Conservation (phyloP, 2,113 vertebrate genomes). For the Tetraodon nigroviridis region DNA sequence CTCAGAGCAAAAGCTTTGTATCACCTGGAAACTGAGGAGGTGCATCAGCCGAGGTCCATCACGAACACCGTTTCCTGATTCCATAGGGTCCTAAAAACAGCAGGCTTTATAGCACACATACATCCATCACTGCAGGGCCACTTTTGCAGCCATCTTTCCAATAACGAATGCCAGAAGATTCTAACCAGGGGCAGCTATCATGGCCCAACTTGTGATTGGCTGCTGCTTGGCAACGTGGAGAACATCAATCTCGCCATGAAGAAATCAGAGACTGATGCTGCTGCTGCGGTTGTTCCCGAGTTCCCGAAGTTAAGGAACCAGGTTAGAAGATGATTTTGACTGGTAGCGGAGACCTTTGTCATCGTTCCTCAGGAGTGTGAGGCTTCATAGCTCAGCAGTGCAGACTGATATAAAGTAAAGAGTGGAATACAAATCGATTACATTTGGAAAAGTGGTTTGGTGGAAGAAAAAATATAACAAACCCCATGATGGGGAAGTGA, state of each 20-base stretch:
- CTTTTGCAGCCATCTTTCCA: conserved; percentile 11
- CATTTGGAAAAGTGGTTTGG: too few species aligned
- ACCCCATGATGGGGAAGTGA: background rate
- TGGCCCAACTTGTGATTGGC: conserved; percentile 27
- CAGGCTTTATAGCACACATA: conserved; percentile 3
- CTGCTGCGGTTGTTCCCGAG: background rate
- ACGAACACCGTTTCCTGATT: background rate
- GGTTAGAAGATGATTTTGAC: too few species aligned
- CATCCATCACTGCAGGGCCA: conserved; percentile 15
- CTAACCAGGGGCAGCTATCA: conserved; percentile 32
- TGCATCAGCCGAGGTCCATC: conserved; percentile 5
- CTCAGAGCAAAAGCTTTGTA: background rate
- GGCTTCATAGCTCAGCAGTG: background rate
- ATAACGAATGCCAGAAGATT: conserved; percentile 32
- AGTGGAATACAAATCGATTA: too few species aligned
- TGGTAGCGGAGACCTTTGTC: too few species aligned
- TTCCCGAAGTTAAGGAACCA: too few species aligned
- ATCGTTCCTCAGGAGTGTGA: too few species aligned
- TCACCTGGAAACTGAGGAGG: background rate
- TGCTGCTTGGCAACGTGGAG: conserved; percentile 26
- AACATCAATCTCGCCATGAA: background rate
- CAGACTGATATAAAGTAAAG: background rate
- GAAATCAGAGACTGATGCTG: background rate
- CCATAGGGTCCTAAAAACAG: conserved; percentile 4
- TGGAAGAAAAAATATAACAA: background rate